Evolutionary conservation across 1,140 invertebrate species (phyloP).

Genomic region (Psilanteris sp.): DNA sequence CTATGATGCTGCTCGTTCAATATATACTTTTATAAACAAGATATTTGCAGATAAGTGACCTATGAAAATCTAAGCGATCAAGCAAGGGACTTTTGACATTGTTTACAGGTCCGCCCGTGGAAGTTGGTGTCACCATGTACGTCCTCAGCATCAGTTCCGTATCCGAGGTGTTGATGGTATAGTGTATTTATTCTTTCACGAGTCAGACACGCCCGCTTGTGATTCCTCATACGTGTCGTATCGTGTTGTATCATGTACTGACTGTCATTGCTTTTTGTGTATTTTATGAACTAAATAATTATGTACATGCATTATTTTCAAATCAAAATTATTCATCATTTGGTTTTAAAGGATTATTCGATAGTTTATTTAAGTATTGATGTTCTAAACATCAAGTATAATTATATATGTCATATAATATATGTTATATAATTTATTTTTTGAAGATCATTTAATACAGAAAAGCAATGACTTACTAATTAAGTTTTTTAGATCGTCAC

Average conservation of each 20-base stretch:
- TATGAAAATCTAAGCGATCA: conserved; percentile 73
- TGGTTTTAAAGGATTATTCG: too few relatives aligned
- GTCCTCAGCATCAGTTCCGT: conserved; percentile 98
- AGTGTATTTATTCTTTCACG: conserved; percentile 78
- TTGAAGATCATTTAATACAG: conserved; percentile 31
- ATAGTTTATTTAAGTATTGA: too few relatives aligned
- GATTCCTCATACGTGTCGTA: conserved; percentile 64
- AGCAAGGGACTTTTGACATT: conserved; percentile 79
- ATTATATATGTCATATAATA: too few relatives aligned
- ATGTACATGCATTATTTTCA: too few relatives aligned
- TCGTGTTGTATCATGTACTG: conserved; percentile 49
- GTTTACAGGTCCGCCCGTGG: conserved; percentile 95
- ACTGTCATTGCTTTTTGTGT: too few relatives aligned
- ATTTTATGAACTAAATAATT: too few relatives aligned
- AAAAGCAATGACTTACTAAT: conserved; percentile 70
- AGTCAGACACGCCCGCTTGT: conserved; percentile 63
- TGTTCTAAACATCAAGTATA: too few relatives aligned
- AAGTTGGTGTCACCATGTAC: conserved; percentile 98
- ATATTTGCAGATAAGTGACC: conserved; percentile 60
- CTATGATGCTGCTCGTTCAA: conserved; percentile 16
- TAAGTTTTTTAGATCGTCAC: conserved; percentile 80
- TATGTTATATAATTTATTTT: conserved; percentile 2
- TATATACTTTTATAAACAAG: conserved; percentile 11
- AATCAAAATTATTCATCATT: too few relatives aligned
- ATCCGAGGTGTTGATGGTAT: conserved; percentile 99